phyloP scores from a whole-genome alignment of 2,888 invertebrate species.

The Piscicola geometra region DNA sequence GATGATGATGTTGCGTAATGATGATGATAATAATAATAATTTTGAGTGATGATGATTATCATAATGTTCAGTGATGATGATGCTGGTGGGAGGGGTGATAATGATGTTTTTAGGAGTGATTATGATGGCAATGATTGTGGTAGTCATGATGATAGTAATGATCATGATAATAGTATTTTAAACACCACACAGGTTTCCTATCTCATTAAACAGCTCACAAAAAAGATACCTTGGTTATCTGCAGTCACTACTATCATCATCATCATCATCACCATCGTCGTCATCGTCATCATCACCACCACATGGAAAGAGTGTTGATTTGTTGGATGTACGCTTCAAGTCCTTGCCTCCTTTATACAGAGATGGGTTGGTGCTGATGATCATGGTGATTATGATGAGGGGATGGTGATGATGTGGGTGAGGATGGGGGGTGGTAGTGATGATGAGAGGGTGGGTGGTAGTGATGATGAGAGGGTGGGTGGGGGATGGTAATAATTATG shows the following conservation, averaged over 20 bases:
- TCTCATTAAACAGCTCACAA: not conserved
- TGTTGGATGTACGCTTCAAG: slow-evolving; percentile 74
- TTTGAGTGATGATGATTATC: no score
- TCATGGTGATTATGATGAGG: no score
- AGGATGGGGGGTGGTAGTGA: not conserved
- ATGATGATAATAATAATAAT: no score
- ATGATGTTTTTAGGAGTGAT: not conserved
- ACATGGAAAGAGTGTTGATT: slow-evolving; percentile 76
- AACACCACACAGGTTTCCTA: not conserved
- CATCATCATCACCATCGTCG: no score
- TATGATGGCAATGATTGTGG: not conserved
- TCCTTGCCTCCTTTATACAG: slow-evolving; percentile 90
- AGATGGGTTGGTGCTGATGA: slow-evolving; percentile 48
- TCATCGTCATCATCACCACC: no score
- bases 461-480: not conserved
- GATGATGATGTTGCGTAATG: not conserved
- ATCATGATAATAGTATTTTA: not conserved
- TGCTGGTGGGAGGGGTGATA: no score
- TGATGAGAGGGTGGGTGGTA: not conserved
- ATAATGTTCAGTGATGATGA: not conserved
- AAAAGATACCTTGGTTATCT: slow-evolving; percentile 78
- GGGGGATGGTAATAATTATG: no score
- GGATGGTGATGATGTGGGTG: not conserved
- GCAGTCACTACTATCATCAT: slow-evolving; percentile 55
- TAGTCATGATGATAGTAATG: not conserved